Base-by-base conservation (phyloP, 2,888 invertebrate species). In the Pyrocoelia pectoralis region DNA sequence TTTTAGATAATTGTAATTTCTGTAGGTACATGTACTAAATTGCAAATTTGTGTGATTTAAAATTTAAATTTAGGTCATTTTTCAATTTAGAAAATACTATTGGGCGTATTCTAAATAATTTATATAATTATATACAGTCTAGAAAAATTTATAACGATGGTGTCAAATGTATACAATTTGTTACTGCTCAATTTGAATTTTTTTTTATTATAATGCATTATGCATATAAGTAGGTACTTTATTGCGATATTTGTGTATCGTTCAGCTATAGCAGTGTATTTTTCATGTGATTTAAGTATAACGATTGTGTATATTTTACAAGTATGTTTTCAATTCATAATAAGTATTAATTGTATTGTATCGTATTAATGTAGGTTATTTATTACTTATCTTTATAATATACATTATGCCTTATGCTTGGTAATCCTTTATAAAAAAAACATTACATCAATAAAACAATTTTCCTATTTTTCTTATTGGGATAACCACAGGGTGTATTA, bases 311-410 rank as follows among this genome's bases (percentile, higher is more conserved):
- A 52, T 51, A 46, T 56, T 61, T 56, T 61, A 52, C 43, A 61
- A 48, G 50, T 29, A 52, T 46, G 53, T 50, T 61, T 46, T 41
- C n/a, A 52, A 17, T 24, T 51, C 14, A 43, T 48, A 28, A 19
- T 49, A 61, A 61, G 61, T 61, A 61, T 61, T 61, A 61, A 61
- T 46, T 51, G 61, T 60, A 60, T 60, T 46, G 61, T 60, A 60
- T 60, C 54, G 29, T 52, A 56, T 61, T 56, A 52, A 52, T 61
- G 52, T 61, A 61, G 61, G 52, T 52, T 61, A 61, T 61, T 61
- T 61, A 61, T 61, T 61, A 54, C 54, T 59, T 59, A 54, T 54
- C 58, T 52, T 53, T 48, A 59, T 38, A 41, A 28, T 61, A 48
- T 53, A 62, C 29, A 55, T 57, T 57, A 57, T 41, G 48, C 53